Percentiles rank a stretch among this genome's conserved stretches.
Conservation (phyloP, 2,888 invertebrate species). For the Magallana nippona region DNA sequence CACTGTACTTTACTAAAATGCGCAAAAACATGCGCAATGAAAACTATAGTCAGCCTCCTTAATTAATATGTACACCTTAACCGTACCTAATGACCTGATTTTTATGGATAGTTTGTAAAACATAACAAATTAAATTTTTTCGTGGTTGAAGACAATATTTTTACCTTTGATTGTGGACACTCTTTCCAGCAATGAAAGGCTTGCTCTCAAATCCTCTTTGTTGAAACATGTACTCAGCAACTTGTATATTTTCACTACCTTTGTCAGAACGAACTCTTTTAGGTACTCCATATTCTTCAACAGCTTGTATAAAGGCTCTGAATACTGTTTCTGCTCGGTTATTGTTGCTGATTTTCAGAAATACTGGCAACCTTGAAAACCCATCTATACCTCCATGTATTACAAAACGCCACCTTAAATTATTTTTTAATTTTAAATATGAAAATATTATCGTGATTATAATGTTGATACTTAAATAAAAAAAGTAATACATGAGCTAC, state of each 20-base stretch:
- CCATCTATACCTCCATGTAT: conserved; percentile 56
- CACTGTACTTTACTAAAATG: too few relatives aligned
- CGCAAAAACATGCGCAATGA: too few relatives aligned
- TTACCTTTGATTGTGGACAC: conserved; percentile 49
- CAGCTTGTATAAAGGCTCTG: conserved; percentile 36
- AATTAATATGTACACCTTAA: too few relatives aligned
- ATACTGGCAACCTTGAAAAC: conserved; percentile 43
- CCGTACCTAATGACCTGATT: too few relatives aligned
- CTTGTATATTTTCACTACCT: conserved; percentile 46
- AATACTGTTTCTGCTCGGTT: conserved; percentile 44
- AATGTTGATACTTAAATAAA: neutral
- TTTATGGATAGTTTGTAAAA: too few relatives aligned
- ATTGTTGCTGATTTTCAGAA: conserved; percentile 27
- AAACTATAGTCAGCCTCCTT: too few relatives aligned
- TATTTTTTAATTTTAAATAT: neutral
- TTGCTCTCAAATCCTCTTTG: conserved; percentile 39
- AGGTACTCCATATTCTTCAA: conserved; percentile 45
- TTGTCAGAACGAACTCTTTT: conserved; percentile 45
- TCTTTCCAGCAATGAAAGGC: conserved; percentile 41
- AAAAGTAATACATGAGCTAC: too few relatives aligned
- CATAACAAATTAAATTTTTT: too few relatives aligned
- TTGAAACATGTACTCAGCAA: conserved; percentile 39
- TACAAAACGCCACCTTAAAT: conserved; percentile 50
- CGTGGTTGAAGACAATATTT: too few relatives aligned
- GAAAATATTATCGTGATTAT: neutral